Evolutionary conservation across 2,888 invertebrate genomes (phyloP).

Genomic region (Pachliopta kotzebuea): DNA sequence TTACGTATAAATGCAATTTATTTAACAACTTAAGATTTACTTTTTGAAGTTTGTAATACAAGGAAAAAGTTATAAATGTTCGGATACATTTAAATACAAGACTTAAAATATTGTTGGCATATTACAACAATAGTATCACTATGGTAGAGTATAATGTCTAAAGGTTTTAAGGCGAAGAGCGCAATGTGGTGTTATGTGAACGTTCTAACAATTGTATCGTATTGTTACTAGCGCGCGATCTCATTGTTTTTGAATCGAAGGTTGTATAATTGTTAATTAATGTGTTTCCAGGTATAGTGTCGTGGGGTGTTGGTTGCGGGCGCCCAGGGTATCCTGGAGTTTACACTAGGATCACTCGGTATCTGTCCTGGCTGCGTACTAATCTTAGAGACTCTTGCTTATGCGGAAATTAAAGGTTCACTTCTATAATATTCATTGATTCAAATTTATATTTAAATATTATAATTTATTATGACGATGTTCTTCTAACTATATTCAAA

Average conservation of each 20-base stretch:
- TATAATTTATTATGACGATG: conserved; percentile 15
- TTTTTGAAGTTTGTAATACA: too few species aligned
- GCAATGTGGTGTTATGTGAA: background rate
- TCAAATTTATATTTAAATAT: background rate
- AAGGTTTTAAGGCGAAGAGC: too few species aligned
- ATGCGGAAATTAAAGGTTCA: conserved; percentile 72
- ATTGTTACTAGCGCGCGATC: too few species aligned
- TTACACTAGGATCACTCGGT: conserved; percentile 85
- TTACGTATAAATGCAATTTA: too few species aligned
- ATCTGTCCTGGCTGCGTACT: conserved; percentile 87
- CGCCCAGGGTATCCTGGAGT: conserved; percentile 87
- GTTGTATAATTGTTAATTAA: too few species aligned
- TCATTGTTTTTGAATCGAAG: too few species aligned
- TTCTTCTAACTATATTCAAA: background rate
- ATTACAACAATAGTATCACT: background rate
- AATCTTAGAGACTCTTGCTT: conserved; percentile 88
- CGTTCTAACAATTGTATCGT: background rate
- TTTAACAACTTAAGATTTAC: too few species aligned
- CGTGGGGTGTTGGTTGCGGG: conserved; percentile 92
- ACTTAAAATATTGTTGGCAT: too few species aligned
- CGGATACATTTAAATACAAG: too few species aligned
- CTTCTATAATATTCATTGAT: background rate
- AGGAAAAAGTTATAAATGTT: too few species aligned
- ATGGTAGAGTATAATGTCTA: background rate
- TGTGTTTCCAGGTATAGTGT: conserved; percentile 85